Conservation (phyloP, 2,113 vertebrate species). For the Lagopus muta region DNA sequence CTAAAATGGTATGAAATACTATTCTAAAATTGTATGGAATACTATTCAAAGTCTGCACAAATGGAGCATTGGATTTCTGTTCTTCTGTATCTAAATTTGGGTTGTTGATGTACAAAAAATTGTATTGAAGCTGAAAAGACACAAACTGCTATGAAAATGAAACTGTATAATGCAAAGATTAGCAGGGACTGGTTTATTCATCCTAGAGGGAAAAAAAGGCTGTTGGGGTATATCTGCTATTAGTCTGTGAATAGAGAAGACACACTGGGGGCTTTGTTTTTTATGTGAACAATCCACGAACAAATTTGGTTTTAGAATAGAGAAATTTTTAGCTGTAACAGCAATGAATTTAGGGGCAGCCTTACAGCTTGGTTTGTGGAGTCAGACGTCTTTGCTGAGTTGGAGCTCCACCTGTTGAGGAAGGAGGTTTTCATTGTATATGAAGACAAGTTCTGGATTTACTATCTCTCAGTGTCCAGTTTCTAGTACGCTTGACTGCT, state of each 20-base stretch:
- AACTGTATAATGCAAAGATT: background rate
- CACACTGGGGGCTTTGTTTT: background rate
- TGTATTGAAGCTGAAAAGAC: slow-evolving; percentile 12
- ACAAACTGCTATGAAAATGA: background rate
- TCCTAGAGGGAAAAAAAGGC: background rate
- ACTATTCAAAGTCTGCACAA: background rate
- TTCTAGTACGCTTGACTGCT: background rate
- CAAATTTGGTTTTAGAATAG: background rate
- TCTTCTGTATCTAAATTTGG: slow-evolving; percentile 26
- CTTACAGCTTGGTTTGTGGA: background rate
- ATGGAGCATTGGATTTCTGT: background rate
- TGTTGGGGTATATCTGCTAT: background rate
- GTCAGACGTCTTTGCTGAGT: background rate
- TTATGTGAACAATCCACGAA: background rate
- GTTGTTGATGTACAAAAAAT: background rate
- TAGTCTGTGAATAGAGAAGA: background rate
- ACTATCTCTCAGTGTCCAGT: background rate
- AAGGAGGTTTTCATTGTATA: background rate
- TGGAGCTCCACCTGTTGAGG: background rate
- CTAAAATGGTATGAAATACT: background rate
- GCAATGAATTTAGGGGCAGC: background rate
- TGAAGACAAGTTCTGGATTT: background rate
- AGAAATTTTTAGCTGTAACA: background rate
- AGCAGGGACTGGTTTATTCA: background rate
- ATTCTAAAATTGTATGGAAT: background rate